Percentiles rank a stretch among this genome's conserved stretches.
These are phyloP conservation scores for Benthosema pterotum DNA, from an alignment of 2,797 vertebrate genomes.

Conservation along the genomic window DNA sequence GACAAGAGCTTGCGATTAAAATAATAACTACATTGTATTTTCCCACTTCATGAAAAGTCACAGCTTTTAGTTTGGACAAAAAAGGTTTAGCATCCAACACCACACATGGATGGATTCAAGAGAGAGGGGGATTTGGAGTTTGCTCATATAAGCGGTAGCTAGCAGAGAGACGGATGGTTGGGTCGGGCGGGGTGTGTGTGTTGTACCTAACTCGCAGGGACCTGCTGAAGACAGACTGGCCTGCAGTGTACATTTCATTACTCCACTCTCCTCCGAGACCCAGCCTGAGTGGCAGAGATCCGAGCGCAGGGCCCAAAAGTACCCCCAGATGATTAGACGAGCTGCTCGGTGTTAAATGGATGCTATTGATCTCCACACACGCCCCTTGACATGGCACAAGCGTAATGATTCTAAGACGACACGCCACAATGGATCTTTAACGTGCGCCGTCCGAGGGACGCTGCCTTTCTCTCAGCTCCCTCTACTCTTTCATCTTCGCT, in stretches of 20 bases:
- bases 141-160: conserved; percentile 56
- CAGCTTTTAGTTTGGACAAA: too few relatives aligned
- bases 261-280: conserved; percentile 64
- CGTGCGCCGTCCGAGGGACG: conserved; percentile 51
- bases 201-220: conserved; percentile 50
- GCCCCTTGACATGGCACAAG: conserved; percentile 73
- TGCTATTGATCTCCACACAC: conserved; percentile 78
- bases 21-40: too few relatives aligned
- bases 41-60: too few relatives aligned
- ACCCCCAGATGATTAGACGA: conserved; percentile 74
- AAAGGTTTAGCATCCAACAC: background rate
- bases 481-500: conserved; percentile 40
- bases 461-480: conserved; percentile 28
- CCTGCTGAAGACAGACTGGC: conserved; percentile 42
- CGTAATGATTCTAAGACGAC: conserved; percentile 61
- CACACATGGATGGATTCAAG: conserved; percentile 38
- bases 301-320: conserved; percentile 55
- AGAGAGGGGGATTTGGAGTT: conserved; percentile 46
- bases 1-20: too few relatives aligned
- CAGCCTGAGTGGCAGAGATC: conserved; percentile 55
- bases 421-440: conserved; percentile 54
- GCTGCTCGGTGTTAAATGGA: conserved; percentile 73
- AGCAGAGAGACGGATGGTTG: conserved; percentile 39
- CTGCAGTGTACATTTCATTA: conserved; percentile 80
- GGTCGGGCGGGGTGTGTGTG: background rate